phyloP scores from a whole-genome alignment of 2,888 invertebrate genomes.

The Yponomeuta sedellus region DNA sequence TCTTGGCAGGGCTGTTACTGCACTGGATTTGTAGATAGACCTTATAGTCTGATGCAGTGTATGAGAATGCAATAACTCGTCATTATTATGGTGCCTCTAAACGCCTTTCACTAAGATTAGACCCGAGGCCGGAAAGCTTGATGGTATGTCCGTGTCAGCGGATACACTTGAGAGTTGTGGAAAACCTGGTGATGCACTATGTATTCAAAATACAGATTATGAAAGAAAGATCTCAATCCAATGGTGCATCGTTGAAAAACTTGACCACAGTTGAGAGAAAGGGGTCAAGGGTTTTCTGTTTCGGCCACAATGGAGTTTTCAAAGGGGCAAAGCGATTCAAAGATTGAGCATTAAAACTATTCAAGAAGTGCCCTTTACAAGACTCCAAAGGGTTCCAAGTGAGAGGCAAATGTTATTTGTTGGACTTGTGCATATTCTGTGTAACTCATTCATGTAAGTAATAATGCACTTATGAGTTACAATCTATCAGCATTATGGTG shows the following conservation, averaged over 20 bases:
- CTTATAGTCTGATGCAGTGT: constrained; percentile 54
- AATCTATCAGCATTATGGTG: constrained; percentile 20
- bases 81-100: constrained; percentile 72
- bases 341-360: neutral
- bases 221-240: constrained; percentile 9
- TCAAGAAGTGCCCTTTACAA: constrained; percentile 44
- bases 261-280: constrained; percentile 67
- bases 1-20: constrained; percentile 67
- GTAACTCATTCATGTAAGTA: constrained; percentile 75
- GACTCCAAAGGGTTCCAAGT: constrained; percentile 72
- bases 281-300: constrained; percentile 76
- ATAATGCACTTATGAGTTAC: constrained; percentile 53
- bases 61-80: constrained; percentile 77
- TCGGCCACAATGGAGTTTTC: constrained; percentile 72
- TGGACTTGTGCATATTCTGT: constrained; percentile 52
- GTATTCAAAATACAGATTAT: constrained; percentile 19
- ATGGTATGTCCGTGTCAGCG: constrained; percentile 71
- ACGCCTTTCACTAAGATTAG: constrained; percentile 71
- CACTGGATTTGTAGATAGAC: constrained; percentile 64
- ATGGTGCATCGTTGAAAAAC: constrained; percentile 74
- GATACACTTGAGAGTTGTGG: constrained; percentile 69
- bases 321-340: constrained; percentile 49
- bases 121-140: constrained; percentile 76
- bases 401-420: constrained; percentile 62
- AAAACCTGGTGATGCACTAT: constrained; percentile 68